These are phyloP conservation scores for Euura saliciscinereae DNA, from an alignment of 1,140 invertebrate genomes.

Conservation along the genomic window DNA sequence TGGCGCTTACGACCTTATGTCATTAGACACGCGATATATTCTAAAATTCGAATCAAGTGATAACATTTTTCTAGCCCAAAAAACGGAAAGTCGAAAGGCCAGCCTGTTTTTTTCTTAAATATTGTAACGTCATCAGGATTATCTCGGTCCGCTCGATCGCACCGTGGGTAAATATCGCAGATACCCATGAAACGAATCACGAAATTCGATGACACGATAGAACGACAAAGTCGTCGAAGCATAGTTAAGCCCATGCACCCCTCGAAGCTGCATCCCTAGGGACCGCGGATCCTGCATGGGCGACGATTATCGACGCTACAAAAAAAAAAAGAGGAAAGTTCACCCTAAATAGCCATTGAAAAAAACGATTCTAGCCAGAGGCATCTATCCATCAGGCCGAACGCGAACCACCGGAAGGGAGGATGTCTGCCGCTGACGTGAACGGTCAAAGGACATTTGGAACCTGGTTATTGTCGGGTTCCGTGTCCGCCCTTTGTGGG, in stretches of 20 bases:
- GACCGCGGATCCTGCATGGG: neutral
- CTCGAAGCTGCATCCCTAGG: neutral
- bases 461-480: conserved; percentile 1
- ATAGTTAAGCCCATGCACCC: neutral
- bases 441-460: neutral
- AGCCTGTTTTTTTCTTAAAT: no score
- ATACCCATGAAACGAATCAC: neutral
- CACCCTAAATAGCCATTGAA: conserved; percentile 2
- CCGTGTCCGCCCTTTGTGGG: neutral
- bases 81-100: no score
- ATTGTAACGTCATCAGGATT: neutral
- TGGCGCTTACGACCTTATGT: no score
- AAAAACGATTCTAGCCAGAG: neutral
- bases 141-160: neutral
- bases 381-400: neutral
- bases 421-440: neutral
- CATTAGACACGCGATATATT: no score
- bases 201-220: conserved; percentile 4
- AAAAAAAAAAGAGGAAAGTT: neutral
- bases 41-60: no score
- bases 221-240: neutral
- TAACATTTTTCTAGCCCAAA: no score
- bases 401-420: neutral
- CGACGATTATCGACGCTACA: neutral
- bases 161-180: neutral